phyloP scores from a whole-genome alignment of 2,888 invertebrate genomes.

The Xiphydria camelus region DNA sequence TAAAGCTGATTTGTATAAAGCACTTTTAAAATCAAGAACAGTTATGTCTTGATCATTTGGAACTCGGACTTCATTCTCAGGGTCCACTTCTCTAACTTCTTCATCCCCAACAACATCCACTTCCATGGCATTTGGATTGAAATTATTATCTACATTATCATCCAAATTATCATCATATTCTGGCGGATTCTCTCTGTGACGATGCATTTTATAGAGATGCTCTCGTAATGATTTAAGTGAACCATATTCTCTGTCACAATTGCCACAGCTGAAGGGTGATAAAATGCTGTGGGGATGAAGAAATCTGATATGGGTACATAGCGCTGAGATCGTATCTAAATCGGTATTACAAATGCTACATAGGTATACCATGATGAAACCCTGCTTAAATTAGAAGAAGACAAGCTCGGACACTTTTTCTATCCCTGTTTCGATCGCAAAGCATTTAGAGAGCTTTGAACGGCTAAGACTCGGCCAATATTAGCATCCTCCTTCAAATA shows the following conservation, averaged over 20 bases:
- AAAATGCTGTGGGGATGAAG: conserved; percentile 6
- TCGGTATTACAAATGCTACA: too few relatives aligned
- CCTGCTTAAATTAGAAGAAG: not conserved
- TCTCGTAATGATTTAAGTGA: conserved; percentile 6
- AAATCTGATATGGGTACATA: too few relatives aligned
- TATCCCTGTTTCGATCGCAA: conserved; percentile 4
- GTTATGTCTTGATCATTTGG: not conserved
- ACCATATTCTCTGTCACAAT: conserved; percentile 3
- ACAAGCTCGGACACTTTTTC: not conserved
- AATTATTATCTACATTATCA: conserved; percentile 1
- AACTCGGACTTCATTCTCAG: not conserved
- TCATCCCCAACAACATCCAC: conserved; percentile 3
- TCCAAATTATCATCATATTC: too few relatives aligned
- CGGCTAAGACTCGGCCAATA: conserved; percentile 1
- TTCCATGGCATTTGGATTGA: conserved; percentile 1
- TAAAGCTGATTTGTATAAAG: conserved; percentile 7
- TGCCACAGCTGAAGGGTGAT: conserved; percentile 2
- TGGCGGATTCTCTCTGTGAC: not conserved
- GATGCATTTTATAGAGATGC: conserved; percentile 4
- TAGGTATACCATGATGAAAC: conserved; percentile 4
- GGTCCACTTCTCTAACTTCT: not conserved
- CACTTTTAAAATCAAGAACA: conserved; percentile 5
- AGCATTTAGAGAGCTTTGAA: conserved; percentile 6
- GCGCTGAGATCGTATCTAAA: too few relatives aligned
- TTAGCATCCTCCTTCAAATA: conserved; percentile 4